Evolutionary conservation across 2,888 invertebrate genomes (phyloP).

Genomic region (Ariolimax columbianus): DNA sequence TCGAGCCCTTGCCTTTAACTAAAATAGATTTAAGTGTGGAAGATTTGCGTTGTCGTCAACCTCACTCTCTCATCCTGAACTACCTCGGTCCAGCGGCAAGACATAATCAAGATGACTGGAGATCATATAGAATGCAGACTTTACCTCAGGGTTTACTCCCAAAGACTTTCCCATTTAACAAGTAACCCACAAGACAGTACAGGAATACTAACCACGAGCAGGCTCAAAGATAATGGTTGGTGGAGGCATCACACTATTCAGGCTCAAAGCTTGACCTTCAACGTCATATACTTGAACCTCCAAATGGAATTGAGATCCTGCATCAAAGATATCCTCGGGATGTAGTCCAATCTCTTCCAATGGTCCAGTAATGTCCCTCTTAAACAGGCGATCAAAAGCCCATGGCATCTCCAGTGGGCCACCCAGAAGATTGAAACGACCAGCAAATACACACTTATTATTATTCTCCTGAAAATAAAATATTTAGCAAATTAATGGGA

Average conservation of each 20-base stretch:
- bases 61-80: too few relatives aligned
- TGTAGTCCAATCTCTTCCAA: slow-evolving; percentile 45
- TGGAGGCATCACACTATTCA: slow-evolving; percentile 28
- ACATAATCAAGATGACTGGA: too few relatives aligned
- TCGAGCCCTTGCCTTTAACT: too few relatives aligned
- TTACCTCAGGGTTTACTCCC: too few relatives aligned
- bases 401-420: slow-evolving; percentile 59
- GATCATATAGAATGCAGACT: too few relatives aligned
- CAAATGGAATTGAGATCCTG: slow-evolving; percentile 46
- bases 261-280: slow-evolving; percentile 46
- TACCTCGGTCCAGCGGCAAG: too few relatives aligned
- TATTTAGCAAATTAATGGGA: not conserved
- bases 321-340: slow-evolving; percentile 55
- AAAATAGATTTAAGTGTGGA: too few relatives aligned
- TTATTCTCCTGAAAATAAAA: not conserved
- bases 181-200: too few relatives aligned
- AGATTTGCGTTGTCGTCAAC: too few relatives aligned
- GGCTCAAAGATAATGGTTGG: slow-evolving; percentile 55
- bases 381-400: slow-evolving; percentile 57
- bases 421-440: slow-evolving; percentile 55
- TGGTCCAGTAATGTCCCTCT: slow-evolving; percentile 54
- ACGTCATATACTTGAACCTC: slow-evolving; percentile 52
- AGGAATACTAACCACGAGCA: slow-evolving; percentile 49
- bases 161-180: too few relatives aligned
- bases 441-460: slow-evolving; percentile 11